phyloP scores from a whole-genome alignment of 2,797 vertebrate species.

The Echeneis naucrates region DNA sequence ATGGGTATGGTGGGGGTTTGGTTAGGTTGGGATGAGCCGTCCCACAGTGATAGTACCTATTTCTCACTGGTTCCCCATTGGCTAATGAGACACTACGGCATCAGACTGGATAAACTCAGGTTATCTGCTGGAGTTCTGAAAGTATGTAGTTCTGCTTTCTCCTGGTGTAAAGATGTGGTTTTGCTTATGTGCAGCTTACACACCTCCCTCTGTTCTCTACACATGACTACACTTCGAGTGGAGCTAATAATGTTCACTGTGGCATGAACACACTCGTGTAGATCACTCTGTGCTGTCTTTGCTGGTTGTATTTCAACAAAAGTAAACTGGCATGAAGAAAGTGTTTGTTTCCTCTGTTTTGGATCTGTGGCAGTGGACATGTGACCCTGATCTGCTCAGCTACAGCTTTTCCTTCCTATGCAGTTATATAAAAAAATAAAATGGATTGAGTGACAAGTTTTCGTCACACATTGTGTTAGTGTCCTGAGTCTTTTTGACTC shows the following conservation, averaged over 20 bases:
- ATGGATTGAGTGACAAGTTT: not conserved
- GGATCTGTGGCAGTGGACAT: not conserved
- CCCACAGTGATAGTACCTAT: too few relatives aligned
- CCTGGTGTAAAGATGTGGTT: constrained; percentile 14
- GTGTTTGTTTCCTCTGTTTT: not conserved
- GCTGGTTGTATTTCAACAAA: not conserved
- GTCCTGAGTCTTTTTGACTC: not conserved
- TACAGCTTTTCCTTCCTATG: not conserved
- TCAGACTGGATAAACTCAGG: not conserved
- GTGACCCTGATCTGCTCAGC: not conserved
- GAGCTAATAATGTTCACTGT: not conserved
- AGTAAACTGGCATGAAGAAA: not conserved
- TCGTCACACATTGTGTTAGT: not conserved
- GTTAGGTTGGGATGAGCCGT: too few relatives aligned
- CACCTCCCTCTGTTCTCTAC: not conserved
- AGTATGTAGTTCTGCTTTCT: constrained; percentile 39
- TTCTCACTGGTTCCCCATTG: too few relatives aligned
- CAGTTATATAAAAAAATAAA: not conserved
- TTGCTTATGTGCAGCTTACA: not conserved
- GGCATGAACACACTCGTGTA: not conserved
- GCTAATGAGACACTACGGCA: too few relatives aligned
- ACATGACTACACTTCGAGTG: not conserved
- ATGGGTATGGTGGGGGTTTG: too few relatives aligned
- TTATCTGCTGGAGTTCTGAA: not conserved
- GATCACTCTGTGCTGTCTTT: not conserved